Evolutionary conservation across 2,888 invertebrate species (phyloP).

Genomic region (Tanytarsus gracilentus): DNA sequence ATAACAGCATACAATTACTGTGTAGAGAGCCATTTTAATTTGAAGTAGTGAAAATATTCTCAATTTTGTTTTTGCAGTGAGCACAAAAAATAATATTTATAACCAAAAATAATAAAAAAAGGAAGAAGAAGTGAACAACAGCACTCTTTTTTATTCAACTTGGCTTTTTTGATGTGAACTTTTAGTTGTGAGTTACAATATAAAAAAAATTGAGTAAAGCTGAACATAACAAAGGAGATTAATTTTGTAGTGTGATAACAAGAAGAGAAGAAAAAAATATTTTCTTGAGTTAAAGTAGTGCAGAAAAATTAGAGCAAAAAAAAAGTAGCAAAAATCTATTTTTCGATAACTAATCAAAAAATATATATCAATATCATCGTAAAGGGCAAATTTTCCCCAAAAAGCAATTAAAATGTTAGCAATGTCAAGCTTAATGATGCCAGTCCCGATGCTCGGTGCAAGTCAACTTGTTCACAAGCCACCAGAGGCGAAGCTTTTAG

Average conservation of each 20-base stretch:
- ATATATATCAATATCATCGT: not conserved
- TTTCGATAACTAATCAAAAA: not conserved
- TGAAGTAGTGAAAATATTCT: conserved; percentile 26
- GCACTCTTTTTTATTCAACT: not conserved
- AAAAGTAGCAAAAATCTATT: not conserved
- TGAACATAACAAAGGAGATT: no score
- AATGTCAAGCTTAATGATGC: conserved; percentile 46
- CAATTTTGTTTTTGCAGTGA: conserved; percentile 22
- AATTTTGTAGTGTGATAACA: no score
- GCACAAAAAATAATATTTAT: conserved; percentile 19
- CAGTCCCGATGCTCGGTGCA: conserved; percentile 44
- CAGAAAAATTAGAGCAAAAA: not conserved
- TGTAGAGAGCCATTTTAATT: conserved; percentile 28
- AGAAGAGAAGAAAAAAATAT: no score
- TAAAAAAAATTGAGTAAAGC: conserved; percentile 2
- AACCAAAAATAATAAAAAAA: not conserved
- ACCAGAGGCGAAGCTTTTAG: conserved; percentile 43
- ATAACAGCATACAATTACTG: conserved; percentile 25
- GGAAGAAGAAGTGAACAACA: not conserved
- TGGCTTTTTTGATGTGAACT: conserved; percentile 28
- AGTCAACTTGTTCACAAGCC: conserved; percentile 43
- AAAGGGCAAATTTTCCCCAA: not conserved
- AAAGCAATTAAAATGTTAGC: conserved; percentile 38
- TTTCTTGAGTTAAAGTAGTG: not conserved
- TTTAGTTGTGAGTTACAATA: conserved; percentile 20